phyloP scores from a whole-genome alignment of 2,113 vertebrate species.

The Callopanchax toddi region DNA sequence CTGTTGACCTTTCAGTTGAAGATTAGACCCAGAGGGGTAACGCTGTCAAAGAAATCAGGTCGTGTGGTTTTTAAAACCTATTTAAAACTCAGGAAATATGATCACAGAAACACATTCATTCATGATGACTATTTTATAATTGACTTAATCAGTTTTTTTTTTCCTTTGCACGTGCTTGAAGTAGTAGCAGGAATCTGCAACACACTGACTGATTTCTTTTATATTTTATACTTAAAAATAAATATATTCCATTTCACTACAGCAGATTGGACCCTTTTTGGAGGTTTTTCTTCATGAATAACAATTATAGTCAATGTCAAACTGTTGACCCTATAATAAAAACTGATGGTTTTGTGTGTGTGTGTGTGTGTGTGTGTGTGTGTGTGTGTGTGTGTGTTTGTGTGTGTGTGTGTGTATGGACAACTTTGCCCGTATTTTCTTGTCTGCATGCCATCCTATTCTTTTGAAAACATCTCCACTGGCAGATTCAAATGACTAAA shows the following conservation, averaged over 20 bases:
- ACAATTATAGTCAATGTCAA: conserved; percentile 14
- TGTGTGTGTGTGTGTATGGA: not conserved
- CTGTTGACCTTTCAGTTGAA: conserved; percentile 53
- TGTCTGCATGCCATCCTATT: not conserved
- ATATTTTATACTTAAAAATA: conserved; percentile 35
- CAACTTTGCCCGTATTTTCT: not conserved
- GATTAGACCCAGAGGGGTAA: not conserved
- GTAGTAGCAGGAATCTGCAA: not conserved
- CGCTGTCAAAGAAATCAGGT: not conserved
- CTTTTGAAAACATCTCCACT: conserved; percentile 14
- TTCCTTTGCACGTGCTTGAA: not conserved
- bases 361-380: not conserved
- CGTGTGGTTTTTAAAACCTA: too few species aligned
- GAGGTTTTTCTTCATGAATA: conserved; percentile 4
- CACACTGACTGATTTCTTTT: conserved; percentile 3
- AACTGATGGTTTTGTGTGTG: not conserved
- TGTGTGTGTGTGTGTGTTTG: not conserved
- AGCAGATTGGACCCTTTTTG: conserved; percentile 17
- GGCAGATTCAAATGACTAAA: conserved; percentile 26
- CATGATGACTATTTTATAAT: too few species aligned
- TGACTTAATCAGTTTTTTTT: not conserved
- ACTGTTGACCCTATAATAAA: conserved; percentile 24
- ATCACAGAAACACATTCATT: not conserved
- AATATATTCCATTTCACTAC: conserved; percentile 38
- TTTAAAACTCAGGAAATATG: not conserved